Conservation (phyloP, 2,888 invertebrate genomes). For the Dryocosmus kuriphilus region DNA sequence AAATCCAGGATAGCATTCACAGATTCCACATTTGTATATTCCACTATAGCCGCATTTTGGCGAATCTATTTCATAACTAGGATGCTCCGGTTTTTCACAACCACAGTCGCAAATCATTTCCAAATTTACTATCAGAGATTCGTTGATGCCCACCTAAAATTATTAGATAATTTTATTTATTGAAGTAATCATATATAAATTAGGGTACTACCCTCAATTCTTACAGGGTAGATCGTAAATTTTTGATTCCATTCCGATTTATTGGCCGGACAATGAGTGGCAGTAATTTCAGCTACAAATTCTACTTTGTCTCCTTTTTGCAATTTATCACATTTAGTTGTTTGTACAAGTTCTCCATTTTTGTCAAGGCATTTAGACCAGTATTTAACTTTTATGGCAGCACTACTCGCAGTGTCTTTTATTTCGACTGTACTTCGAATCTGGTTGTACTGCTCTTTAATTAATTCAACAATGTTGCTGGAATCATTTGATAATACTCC, state of each 20-base stretch:
- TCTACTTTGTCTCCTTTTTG: slow-evolving; percentile 93
- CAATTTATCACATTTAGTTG: slow-evolving; percentile 94
- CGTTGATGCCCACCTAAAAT: slow-evolving; percentile 88
- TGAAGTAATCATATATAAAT: no score
- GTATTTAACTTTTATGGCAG: slow-evolving; percentile 90
- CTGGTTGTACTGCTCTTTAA: slow-evolving; percentile 93
- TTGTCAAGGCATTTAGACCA: slow-evolving; percentile 86
- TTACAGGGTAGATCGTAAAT: slow-evolving; percentile 92
- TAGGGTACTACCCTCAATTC: no score
- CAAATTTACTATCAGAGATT: slow-evolving; percentile 91
- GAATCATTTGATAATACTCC: slow-evolving; percentile 95
- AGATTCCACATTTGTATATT: slow-evolving; percentile 93
- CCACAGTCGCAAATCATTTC: slow-evolving; percentile 97
- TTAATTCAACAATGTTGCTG: slow-evolving; percentile 96
- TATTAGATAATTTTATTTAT: neutral
- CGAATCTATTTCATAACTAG: slow-evolving; percentile 79
- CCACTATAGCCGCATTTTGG: slow-evolving; percentile 86
- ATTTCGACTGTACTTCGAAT: slow-evolving; percentile 96
- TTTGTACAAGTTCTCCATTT: slow-evolving; percentile 80
- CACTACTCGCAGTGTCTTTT: slow-evolving; percentile 91
- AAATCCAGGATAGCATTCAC: slow-evolving; percentile 88
- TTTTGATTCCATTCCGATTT: slow-evolving; percentile 89
- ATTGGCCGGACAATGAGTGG: slow-evolving; percentile 92
- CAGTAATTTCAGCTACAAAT: slow-evolving; percentile 88
- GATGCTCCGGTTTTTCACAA: slow-evolving; percentile 87